Base-by-base conservation (phyloP, 2,888 invertebrate species). In the Macaria liturata region DNA sequence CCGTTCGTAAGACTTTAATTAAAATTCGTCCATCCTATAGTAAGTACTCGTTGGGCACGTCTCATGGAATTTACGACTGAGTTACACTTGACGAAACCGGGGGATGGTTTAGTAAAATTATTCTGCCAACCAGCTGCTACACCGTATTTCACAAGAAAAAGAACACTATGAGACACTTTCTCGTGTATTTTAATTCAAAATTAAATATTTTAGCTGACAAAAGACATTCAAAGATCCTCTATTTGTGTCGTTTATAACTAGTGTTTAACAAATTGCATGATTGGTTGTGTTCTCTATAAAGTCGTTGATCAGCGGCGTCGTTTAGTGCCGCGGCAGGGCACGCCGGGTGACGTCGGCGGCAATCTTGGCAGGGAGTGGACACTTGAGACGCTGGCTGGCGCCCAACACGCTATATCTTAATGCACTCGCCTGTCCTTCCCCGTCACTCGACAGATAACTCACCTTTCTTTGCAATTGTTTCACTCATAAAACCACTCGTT, bases 401-500 rank as follows among this genome's bases (percentile, higher is more conserved):
- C 86, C 90, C 89, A 90, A 88, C 73, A 68, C 83, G 83, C 82
- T 88, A 86, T 86, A 85, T 88, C 88, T 89, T 87, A 89, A 87
- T 89, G 84, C 82, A 85, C 85, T 86, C 80, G 80, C 78, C 80
- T 81, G 84, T 86, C 84, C 78, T 72, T 77, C 83, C 73, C 74
- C 77, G 75, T 87, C 81, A 78, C 78, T 76, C 66, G 76, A 71
- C 68, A 76, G 78, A 82, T 85, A 84, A 86, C 86, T 87, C 74
- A 80, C 76, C 77, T 82, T 82, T 81, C 81, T 75, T 81, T 64
- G 68, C 81, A 70, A 84, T 86, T 84, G 83, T 86, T 81, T 81
- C 78, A 78, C 70, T 75, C 75, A 75, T 72, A 74, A 32, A 30
- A 9, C 67, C 69, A 67, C 66, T 49, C 71, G 75, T 81, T 83